Evolutionary conservation across 2,797 vertebrate genomes (phyloP).

Genomic region (Hylomyscus alleni): DNA sequence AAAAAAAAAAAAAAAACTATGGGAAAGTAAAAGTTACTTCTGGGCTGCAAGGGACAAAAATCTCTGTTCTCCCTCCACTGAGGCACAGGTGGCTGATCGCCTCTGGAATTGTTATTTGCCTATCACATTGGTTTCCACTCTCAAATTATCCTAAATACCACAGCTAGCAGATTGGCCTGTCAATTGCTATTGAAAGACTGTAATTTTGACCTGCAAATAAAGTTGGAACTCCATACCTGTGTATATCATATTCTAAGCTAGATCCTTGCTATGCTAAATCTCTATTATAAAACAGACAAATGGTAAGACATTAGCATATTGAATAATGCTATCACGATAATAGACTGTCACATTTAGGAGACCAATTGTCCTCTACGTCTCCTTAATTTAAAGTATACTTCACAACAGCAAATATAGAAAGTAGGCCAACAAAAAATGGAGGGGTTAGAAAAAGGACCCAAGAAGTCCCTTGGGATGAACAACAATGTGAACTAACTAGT

Average conservation of each 20-base stretch:
- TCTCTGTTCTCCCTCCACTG: neutral
- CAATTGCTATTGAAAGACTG: slow-evolving; percentile 26
- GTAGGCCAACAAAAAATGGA: neutral
- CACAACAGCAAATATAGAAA: neutral
- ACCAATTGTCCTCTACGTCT: neutral
- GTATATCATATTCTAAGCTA: slow-evolving; percentile 44
- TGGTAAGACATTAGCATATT: neutral
- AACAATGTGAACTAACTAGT: no score
- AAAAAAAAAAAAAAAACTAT: no score
- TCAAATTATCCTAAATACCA: slow-evolving; percentile 28
- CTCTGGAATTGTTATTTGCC: neutral
- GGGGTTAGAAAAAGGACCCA: no score
- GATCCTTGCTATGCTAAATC: slow-evolving; percentile 17
- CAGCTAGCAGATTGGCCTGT: slow-evolving; percentile 4
- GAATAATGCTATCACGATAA: neutral
- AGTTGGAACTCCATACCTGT: neutral
- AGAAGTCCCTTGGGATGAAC: no score
- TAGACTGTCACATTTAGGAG: neutral
- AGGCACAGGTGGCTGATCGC: neutral
- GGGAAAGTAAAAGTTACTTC: neutral
- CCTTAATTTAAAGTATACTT: slow-evolving; percentile 49
- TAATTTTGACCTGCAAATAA: neutral
- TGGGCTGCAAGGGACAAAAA: slow-evolving; percentile 21
- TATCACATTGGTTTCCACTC: neutral
- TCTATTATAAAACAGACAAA: neutral